A percentile compares a stretch with the other conserved stretches of the same genome.
Conservation (phyloP, 1,140 invertebrate genomes). For the Drosophila paulistorum region DNA sequence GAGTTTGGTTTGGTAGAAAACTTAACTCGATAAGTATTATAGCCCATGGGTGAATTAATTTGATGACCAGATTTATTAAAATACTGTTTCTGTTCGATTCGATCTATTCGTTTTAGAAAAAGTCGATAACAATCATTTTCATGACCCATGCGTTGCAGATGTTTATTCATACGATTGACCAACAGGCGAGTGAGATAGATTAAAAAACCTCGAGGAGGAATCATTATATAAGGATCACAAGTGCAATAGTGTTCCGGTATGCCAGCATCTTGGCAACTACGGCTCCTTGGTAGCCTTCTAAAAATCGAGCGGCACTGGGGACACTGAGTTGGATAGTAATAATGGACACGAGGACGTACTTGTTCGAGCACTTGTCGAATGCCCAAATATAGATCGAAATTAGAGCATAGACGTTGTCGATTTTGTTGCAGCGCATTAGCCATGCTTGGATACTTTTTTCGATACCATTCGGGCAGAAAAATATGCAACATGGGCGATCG, state of each 20-base stretch:
- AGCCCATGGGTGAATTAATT: background rate
- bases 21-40: conserved; percentile 15
- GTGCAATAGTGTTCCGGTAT: conserved; percentile 91
- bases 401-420: conserved; percentile 88
- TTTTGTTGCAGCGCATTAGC: conserved; percentile 88
- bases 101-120: background rate
- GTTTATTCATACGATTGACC: conserved; percentile 82
- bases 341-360: conserved; percentile 86
- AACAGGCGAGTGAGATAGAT: conserved; percentile 81
- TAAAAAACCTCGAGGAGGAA: conserved; percentile 70
- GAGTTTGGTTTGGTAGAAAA: conserved; percentile 33
- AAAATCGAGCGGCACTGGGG: conserved; percentile 87
- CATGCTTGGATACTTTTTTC: conserved; percentile 85
- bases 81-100: conserved; percentile 15
- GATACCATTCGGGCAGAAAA: conserved; percentile 89
- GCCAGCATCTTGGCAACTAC: conserved; percentile 88
- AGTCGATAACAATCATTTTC: conserved; percentile 15
- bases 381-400: conserved; percentile 91
- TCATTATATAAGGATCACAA: conserved; percentile 85
- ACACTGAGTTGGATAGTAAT: conserved; percentile 63
- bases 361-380: conserved; percentile 86
- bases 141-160: conserved; percentile 64
- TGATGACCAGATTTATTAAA: conserved; percentile 16
- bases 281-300: conserved; percentile 84
- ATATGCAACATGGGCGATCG: conserved; percentile 93